These are phyloP conservation scores for Limnephilus auricula DNA, from an alignment of 2,888 invertebrate genomes.

Conservation along the genomic window DNA sequence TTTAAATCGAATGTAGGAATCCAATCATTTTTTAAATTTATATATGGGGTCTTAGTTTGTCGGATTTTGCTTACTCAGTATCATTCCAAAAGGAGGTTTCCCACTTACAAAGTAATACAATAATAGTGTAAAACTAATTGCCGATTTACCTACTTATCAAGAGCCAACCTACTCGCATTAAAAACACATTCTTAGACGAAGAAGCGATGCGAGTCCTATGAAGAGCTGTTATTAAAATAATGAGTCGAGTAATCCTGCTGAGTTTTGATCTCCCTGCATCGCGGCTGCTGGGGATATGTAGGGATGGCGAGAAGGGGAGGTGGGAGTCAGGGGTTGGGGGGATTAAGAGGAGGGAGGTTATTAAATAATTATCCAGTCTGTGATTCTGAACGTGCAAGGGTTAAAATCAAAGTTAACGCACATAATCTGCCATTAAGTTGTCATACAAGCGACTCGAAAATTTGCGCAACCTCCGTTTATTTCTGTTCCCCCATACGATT, in stretches of 20 bases:
- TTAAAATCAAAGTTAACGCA: conserved; percentile 61
- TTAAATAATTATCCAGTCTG: conserved; percentile 67
- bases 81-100: not conserved
- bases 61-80: not conserved
- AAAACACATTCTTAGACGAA: not conserved
- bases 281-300: conserved; percentile 7
- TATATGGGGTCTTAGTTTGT: too few species aligned
- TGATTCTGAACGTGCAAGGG: conserved; percentile 64
- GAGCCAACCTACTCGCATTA: not conserved
- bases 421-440: conserved; percentile 63
- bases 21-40: too few species aligned
- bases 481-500: conserved; percentile 50
- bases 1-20: too few species aligned
- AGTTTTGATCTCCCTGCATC: conserved; percentile 28
- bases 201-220: conserved; percentile 4
- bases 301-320: not conserved
- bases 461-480: conserved; percentile 57
- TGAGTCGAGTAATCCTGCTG: conserved; percentile 56
- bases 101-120: not conserved
- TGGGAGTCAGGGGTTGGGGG: conserved; percentile 17
- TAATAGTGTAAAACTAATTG: not conserved
- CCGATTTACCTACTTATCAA: not conserved
- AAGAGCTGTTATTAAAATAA: conserved; percentile 63
- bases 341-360: conserved; percentile 59
- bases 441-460: conserved; percentile 62